Conservation (phyloP, 2,113 vertebrate species). For the Scytalopus superciliaris region DNA sequence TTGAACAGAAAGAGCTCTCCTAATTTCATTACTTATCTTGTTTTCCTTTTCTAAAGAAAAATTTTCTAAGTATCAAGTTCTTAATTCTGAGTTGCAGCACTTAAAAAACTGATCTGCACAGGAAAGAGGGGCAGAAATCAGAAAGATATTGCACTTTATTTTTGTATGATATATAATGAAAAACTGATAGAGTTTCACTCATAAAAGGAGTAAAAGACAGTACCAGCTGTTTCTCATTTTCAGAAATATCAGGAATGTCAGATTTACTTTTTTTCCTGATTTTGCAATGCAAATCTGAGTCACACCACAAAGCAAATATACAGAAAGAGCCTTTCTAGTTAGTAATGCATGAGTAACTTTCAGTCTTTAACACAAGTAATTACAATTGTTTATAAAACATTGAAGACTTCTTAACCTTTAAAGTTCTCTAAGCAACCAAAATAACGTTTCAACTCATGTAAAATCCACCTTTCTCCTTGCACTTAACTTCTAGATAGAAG, state of each 20-base stretch:
- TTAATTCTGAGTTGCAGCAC: not conserved
- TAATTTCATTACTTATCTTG: rapidly evolving
- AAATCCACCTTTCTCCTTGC: not conserved
- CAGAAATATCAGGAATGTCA: not conserved
- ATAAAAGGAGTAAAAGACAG: not conserved
- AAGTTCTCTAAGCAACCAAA: not conserved
- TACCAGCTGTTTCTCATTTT: conserved; percentile 4
- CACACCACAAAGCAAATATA: not conserved
- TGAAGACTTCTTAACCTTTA: not conserved
- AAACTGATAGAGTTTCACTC: not conserved
- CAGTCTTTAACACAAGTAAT: not conserved
- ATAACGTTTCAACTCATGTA: not conserved
- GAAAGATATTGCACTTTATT: not conserved
- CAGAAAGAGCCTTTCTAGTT: not conserved
- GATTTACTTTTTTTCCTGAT: not conserved
- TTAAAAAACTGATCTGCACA: not conserved
- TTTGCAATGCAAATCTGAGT: not conserved
- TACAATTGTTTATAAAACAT: not conserved
- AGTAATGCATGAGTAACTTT: not conserved
- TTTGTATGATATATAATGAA: not conserved
- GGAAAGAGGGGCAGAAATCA: not conserved
- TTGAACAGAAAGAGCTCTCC: not conserved
- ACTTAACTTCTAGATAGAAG: not conserved
- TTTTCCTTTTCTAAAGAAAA: not conserved
- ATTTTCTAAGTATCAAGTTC: not conserved